These are phyloP conservation scores for Xanthostigma xanthostigma DNA, from an alignment of 2,888 invertebrate species.

Conservation along the genomic window DNA sequence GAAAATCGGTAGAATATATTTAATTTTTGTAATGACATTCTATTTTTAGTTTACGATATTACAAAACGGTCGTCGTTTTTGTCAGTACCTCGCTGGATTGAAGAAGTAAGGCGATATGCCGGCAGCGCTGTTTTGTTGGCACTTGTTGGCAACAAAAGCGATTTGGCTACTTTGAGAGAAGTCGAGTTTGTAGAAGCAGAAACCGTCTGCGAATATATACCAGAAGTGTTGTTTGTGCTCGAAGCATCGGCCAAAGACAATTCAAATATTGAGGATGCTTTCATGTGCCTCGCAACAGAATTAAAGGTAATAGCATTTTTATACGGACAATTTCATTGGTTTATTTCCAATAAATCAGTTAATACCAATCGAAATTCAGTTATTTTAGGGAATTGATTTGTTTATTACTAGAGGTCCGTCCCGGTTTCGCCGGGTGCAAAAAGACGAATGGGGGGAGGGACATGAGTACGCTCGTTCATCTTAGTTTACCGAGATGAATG, in stretches of 20 bases:
- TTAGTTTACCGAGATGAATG: too few species aligned
- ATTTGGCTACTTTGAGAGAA: constrained; percentile 63
- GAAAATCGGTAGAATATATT: neutral
- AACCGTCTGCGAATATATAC: constrained; percentile 70
- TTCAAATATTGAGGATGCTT: constrained; percentile 79
- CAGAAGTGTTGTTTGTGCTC: constrained; percentile 73
- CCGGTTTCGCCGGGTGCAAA: too few species aligned
- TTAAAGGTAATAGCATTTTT: constrained; percentile 45
- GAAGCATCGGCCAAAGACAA: constrained; percentile 88
- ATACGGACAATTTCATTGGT: neutral
- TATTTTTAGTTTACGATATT: constrained; percentile 74
- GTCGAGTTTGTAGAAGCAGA: constrained; percentile 78
- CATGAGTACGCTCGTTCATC: too few species aligned
- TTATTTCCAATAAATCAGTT: neutral
- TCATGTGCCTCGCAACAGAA: constrained; percentile 72
- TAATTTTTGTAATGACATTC: constrained; percentile 4
- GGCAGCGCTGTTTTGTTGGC: constrained; percentile 83
- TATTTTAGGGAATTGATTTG: neutral
- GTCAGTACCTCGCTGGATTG: constrained; percentile 87
- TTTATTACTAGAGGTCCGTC: too few species aligned
- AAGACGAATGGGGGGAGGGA: too few species aligned
- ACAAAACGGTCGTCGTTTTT: constrained; percentile 85
- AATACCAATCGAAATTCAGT: neutral
- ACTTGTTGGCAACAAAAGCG: constrained; percentile 86
- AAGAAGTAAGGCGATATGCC: constrained; percentile 87